These are phyloP conservation scores for Miltochrista miniata DNA, from an alignment of 2,888 invertebrate species.

Conservation along the genomic window DNA sequence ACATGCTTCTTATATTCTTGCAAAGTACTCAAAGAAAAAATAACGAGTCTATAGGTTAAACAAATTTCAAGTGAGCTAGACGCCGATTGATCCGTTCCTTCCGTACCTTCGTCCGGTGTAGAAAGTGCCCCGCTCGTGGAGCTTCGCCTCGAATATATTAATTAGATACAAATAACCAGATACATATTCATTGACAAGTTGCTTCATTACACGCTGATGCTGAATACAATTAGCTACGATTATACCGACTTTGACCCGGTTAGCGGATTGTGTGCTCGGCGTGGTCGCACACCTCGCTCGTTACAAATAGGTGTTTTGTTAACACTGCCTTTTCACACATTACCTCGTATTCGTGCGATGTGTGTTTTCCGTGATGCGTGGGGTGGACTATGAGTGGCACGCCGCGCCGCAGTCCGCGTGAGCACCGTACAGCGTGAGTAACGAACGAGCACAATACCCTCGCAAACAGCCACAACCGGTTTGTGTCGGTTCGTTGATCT, in stretches of 20 bases:
- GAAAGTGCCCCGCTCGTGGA: not conserved
- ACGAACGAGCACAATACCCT: not conserved
- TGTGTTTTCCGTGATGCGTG: not conserved
- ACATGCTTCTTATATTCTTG: too few species aligned
- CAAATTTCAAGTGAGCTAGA: too few species aligned
- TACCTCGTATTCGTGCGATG: not conserved
- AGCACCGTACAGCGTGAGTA: not conserved
- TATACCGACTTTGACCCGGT: not conserved
- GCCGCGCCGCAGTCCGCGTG: too few species aligned
- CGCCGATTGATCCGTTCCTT: not conserved
- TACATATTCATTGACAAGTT: not conserved
- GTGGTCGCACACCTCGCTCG: not conserved
- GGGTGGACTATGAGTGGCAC: not conserved
- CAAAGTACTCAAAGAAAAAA: too few species aligned
- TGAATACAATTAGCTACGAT: not conserved
- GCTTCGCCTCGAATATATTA: not conserved
- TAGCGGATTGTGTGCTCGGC: not conserved
- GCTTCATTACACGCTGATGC: not conserved
- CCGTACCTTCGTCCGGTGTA: not conserved
- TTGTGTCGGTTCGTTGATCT: constrained; percentile 2
- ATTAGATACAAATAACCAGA: not conserved
- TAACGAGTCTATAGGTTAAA: too few species aligned
- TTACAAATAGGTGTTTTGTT: not conserved
- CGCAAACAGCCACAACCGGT: not conserved
- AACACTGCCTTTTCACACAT: not conserved